phyloP scores from a whole-genome alignment of 2,113 vertebrate species.

The Ploceus nigricollis region DNA sequence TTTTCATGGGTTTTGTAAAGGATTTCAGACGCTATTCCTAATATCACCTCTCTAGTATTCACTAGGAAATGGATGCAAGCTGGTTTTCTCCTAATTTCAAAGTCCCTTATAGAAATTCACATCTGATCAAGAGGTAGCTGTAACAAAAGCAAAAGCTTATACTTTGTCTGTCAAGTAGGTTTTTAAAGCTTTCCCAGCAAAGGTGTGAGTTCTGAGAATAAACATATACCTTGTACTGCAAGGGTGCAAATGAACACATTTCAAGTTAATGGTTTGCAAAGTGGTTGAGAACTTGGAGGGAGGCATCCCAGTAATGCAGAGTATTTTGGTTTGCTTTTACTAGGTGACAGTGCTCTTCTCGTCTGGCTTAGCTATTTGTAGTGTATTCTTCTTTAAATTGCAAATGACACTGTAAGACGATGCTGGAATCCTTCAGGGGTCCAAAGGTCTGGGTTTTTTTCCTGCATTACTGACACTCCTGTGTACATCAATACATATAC shows the following conservation, averaged over 20 bases:
- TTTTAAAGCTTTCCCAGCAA: not conserved
- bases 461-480: not conserved
- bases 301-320: not conserved
- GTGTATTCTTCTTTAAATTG: not conserved
- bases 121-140: not conserved
- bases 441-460: not conserved
- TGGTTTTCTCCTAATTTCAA: not conserved
- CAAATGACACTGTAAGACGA: not conserved
- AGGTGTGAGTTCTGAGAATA: not conserved
- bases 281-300: not conserved
- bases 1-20: not conserved
- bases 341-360: not conserved
- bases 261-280: slow-evolving; percentile 47
- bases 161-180: not conserved
- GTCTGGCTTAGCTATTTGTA: slow-evolving; percentile 1
- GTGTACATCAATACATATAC: not conserved
- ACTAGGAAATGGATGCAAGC: not conserved
- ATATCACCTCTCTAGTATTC: not conserved
- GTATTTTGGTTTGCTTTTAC: not conserved
- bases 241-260: not conserved
- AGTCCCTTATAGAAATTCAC: not conserved
- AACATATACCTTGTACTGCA: not conserved
- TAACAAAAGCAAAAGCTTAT: not conserved
- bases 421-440: not conserved
- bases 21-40: not conserved